Percentiles rank a stretch among this genome's conserved stretches.
These are phyloP conservation scores for Clarias platycephalus DNA, from an alignment of 2,797 vertebrate species.

Conservation along the genomic window DNA sequence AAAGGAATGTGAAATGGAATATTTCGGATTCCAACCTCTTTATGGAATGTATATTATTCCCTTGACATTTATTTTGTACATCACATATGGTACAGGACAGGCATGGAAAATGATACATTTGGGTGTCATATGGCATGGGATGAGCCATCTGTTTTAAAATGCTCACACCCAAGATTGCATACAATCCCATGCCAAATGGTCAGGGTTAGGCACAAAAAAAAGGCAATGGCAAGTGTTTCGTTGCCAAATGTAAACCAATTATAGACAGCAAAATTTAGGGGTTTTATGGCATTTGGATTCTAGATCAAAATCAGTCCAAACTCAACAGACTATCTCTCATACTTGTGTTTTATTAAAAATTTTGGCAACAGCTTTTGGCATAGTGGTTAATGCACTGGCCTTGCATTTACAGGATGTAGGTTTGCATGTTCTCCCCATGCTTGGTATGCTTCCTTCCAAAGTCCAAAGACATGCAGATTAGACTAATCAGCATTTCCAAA, in stretches of 20 bases:
- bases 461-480: no score
- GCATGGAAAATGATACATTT: slow-evolving; percentile 2
- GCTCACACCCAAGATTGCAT: background rate
- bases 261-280: background rate
- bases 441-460: no score
- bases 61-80: background rate
- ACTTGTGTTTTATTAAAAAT: background rate
- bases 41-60: background rate
- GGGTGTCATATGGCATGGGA: slow-evolving; percentile 12
- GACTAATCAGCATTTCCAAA: no score
- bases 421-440: no score
- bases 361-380: no score
- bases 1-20: background rate
- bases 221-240: background rate
- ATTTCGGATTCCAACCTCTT: background rate
- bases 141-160: slow-evolving; percentile 23
- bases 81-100: slow-evolving; percentile 2
- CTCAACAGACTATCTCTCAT: background rate
- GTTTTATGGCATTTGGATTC: background rate
- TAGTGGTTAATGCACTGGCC: no score
- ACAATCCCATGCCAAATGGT: slow-evolving; percentile 17
- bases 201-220: background rate
- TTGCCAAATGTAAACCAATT: background rate
- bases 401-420: no score
- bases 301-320: background rate